Conservation (phyloP, 2,113 vertebrate genomes). For the Phoxinus phoxinus region DNA sequence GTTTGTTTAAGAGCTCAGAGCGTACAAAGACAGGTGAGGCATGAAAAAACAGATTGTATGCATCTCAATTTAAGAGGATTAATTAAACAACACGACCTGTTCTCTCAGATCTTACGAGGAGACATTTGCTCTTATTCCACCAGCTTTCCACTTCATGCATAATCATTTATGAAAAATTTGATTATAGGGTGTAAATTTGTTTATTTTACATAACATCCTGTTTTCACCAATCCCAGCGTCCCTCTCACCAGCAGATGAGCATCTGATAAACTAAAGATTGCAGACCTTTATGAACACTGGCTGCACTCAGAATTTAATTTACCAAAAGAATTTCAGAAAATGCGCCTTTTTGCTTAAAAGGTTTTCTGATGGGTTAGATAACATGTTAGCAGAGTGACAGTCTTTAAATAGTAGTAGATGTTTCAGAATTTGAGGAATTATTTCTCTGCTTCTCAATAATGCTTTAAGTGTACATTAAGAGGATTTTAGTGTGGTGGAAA, state of each 20-base stretch:
- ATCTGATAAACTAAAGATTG: not conserved
- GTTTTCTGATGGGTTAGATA: constrained; percentile 1
- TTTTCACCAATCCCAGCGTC: not conserved
- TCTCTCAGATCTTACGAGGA: not conserved
- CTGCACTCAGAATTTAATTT: constrained; percentile 1
- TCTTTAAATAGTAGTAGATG: constrained; percentile 11
- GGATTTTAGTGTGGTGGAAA: constrained; percentile 22
- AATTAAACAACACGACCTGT: constrained; percentile 15
- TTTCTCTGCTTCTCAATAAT: constrained; percentile 16
- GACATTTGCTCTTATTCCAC: constrained; percentile 14
- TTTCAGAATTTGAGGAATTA: constrained; percentile 3
- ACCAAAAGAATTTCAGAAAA: not conserved
- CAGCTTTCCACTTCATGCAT: not conserved
- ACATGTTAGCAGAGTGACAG: not conserved
- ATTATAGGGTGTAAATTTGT: not conserved
- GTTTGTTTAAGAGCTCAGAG: constrained; percentile 22
- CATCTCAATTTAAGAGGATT: constrained; percentile 21
- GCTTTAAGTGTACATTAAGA: constrained; percentile 9
- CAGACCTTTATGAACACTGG: not conserved
- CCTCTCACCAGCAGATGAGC: not conserved
- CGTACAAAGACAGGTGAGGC: constrained; percentile 20
- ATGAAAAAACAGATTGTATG: constrained; percentile 20
- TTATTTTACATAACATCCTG: constrained; percentile 1
- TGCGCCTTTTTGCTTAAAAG: not conserved
- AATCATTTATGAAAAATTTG: not conserved